Base-by-base conservation (phyloP, 2,797 vertebrate genomes). In the Knipowitschia caucasica region DNA sequence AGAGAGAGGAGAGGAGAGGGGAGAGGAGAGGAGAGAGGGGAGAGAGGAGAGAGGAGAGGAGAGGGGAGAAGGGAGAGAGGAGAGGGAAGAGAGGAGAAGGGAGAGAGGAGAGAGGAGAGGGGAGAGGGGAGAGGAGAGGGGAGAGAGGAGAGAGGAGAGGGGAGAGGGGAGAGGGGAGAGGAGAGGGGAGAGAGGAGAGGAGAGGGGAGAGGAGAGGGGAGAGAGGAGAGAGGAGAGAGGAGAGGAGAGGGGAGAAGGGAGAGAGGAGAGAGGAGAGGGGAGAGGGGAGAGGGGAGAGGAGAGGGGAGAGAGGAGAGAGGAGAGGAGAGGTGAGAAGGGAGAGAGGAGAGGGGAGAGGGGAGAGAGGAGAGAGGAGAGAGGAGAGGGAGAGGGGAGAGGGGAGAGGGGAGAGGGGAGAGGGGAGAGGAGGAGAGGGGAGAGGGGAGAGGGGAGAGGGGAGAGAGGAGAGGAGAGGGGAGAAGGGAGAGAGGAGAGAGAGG, bases 21-120 rank as follows among this genome's bases (percentile, higher is more conserved):
- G n/a, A n/a, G n/a, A n/a, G n/a, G n/a, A n/a, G n/a, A n/a, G n/a
- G n/a, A 20, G 21, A 52, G 10, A 33, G 52, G 51, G 38, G 7
- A 14, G 7, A 38, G 35, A 38, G 15, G 23, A 11, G 53, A 30
- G 39, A 8, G 34, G 26, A 34, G 30, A 38, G 25, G 44, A 18
- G 14, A 25, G 2, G 27, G 21, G 21, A 14, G 34, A 11, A 38
- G 15, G 21, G 33, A 34, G 31, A 54, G 42, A 38, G 50, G 14
- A 17, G 54, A 36, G 42, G n/a, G n/a, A n/a, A 21, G 54, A 63
- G 39, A 58, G 36, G 38, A 55, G 4, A 15, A 33, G 38, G 46
- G 40, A 57, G 50, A 33, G 20, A 20, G 69, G 53, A 59, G 56
- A 29, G n/a, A n/a, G n/a, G n/a, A n/a, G n/a, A n/a, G n/a, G n/a